Conservation (phyloP, 2,888 invertebrate species). For the Drosophila birchii region DNA sequence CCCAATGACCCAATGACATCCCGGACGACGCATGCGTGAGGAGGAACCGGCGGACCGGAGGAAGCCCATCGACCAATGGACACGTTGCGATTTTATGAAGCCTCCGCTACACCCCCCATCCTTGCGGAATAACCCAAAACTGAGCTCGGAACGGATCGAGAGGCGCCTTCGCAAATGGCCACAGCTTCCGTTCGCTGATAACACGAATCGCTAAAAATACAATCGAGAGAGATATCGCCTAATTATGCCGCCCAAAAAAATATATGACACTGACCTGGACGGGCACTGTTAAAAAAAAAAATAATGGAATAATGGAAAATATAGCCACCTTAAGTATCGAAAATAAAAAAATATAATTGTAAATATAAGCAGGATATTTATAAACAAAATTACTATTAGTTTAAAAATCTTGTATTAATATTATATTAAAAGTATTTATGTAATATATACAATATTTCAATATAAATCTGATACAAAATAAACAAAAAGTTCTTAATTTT, state of each 20-base stretch:
- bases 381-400: not conserved
- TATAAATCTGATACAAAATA: too few relatives aligned
- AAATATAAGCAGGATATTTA: not conserved
- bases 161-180: slow-evolving; percentile 25
- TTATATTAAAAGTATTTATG: not conserved
- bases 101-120: not conserved
- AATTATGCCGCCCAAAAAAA: slow-evolving; percentile 1
- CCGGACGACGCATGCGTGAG: slow-evolving; percentile 27
- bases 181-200: slow-evolving; percentile 49
- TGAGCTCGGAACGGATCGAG: slow-evolving; percentile 11
- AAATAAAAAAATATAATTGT: not conserved
- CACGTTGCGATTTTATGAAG: slow-evolving; percentile 57
- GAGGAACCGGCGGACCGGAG: slow-evolving; percentile 20
- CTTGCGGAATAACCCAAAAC: slow-evolving; percentile 1
- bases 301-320: not conserved
- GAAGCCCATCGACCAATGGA: slow-evolving; percentile 59
- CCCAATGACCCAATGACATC: slow-evolving; percentile 44
- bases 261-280: slow-evolving; percentile 15
- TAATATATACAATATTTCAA: too few relatives aligned
- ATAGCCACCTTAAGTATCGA: not conserved
- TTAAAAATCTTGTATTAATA: not conserved
- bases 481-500: too few relatives aligned
- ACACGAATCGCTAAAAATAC: slow-evolving; percentile 37
- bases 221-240: slow-evolving; percentile 11
- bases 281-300: slow-evolving; percentile 2